Conservation (phyloP, 1,140 invertebrate species). For the Notospermus geniculatus region DNA sequence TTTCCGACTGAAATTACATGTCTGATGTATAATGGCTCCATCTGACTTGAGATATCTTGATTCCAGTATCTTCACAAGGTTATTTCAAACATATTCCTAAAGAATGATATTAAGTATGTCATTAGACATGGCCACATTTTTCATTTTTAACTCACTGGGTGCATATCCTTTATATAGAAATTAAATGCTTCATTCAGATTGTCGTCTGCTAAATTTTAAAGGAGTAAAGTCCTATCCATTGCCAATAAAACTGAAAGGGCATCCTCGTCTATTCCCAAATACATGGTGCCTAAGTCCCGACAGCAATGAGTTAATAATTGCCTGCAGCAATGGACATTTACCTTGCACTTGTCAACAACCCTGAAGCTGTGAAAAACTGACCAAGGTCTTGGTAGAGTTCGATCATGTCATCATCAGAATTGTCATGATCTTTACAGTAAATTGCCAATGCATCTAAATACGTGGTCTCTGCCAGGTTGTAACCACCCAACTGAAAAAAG, state of each 20-base stretch:
- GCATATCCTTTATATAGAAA: too few species aligned
- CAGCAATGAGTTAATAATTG: background rate
- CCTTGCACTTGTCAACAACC: slow-evolving; percentile 29
- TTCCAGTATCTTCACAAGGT: slow-evolving; percentile 28
- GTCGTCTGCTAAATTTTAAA: too few species aligned
- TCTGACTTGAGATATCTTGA: slow-evolving; percentile 19
- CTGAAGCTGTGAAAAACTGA: slow-evolving; percentile 29
- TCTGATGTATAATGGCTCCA: slow-evolving; percentile 27
- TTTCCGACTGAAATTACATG: slow-evolving; percentile 24
- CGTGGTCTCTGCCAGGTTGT: slow-evolving; percentile 22
- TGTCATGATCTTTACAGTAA: slow-evolving; percentile 14
- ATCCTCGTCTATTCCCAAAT: too few species aligned
- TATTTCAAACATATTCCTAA: slow-evolving; percentile 29
- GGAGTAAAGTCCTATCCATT: too few species aligned
- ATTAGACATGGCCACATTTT: too few species aligned
- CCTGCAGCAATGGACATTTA: slow-evolving; percentile 2
- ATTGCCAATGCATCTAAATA: slow-evolving; percentile 25
- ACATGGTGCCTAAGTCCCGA: too few species aligned
- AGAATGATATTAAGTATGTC: too few species aligned
- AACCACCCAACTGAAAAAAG: slow-evolving; percentile 30
- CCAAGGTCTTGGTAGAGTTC: slow-evolving; percentile 21
- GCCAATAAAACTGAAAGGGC: too few species aligned
- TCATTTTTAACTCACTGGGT: too few species aligned
- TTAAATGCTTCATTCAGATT: too few species aligned
- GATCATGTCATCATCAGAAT: slow-evolving; percentile 11